Conservation (phyloP, 2,797 vertebrate genomes). For the Spizella passerina region DNA sequence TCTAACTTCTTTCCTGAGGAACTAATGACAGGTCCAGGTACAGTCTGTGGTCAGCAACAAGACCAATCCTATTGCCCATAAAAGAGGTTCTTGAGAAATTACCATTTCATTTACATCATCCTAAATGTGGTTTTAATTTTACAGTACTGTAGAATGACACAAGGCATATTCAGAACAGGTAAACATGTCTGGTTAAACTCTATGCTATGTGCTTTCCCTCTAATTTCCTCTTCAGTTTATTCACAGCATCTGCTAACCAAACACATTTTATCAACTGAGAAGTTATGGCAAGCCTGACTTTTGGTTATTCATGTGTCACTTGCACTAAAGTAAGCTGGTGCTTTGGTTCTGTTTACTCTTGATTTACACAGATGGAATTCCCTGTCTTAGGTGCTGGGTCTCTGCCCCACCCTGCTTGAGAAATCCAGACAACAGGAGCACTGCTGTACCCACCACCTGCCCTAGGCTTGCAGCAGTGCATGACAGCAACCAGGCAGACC, state of each 20-base stretch:
- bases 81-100: neutral
- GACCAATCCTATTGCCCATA: neutral
- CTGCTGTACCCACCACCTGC: neutral
- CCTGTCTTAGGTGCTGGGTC: neutral
- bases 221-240: neutral
- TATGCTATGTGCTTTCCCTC: neutral
- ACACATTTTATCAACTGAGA: neutral
- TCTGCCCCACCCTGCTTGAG: neutral
- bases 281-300: accelerated
- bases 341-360: neutral
- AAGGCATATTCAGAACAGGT: neutral
- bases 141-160: neutral
- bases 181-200: neutral
- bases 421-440: neutral
- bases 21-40: slow-evolving; percentile 10
- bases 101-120: neutral
- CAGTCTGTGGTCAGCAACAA: neutral
- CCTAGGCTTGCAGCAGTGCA: accelerated
- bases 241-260: neutral
- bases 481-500: neutral
- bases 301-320: neutral
- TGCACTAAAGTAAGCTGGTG: accelerated
- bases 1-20: neutral
- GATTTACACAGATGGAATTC: neutral
- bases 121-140: neutral